Conservation (phyloP, 2,888 invertebrate species). For the Drosophila quinaria region DNA sequence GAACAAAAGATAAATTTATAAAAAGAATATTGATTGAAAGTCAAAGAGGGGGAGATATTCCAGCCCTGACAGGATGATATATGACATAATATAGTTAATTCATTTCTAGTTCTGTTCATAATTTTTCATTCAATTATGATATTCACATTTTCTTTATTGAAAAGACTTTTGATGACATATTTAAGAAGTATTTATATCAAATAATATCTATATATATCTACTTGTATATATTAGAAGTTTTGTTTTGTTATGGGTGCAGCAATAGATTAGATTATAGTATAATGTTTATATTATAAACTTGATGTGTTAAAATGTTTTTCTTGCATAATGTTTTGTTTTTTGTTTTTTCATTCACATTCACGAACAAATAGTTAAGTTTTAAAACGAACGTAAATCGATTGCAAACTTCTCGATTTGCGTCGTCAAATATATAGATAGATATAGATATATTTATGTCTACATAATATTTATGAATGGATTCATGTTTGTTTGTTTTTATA, state of each 20-base stretch:
- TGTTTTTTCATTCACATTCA: conserved; percentile 4
- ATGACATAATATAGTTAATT: neutral
- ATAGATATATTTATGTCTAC: conserved; percentile 8
- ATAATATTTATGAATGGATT: conserved; percentile 11
- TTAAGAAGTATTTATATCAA: conserved; percentile 28
- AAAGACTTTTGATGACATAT: conserved; percentile 29
- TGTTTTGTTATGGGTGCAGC: conserved; percentile 15
- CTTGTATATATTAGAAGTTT: conserved; percentile 12
- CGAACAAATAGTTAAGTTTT: conserved; percentile 1
- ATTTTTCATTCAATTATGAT: neutral
- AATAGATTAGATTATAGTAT: neutral
- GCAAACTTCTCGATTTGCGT: conserved; percentile 4
- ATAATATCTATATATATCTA: conserved; percentile 18
- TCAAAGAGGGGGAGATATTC: neutral
- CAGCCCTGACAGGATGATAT: neutral
- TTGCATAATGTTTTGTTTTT: neutral
- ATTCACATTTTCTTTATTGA: conserved; percentile 26
- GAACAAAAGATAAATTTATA: neutral
- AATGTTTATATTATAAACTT: conserved; percentile 1
- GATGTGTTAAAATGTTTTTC: conserved; percentile 2
- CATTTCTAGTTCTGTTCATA: neutral
- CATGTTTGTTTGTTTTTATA: neutral
- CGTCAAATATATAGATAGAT: conserved; percentile 7
- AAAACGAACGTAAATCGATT: conserved; percentile 4
- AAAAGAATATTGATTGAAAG: neutral